A percentile compares a stretch with the other conserved stretches of the same genome.
Evolutionary conservation across 2,797 vertebrate genomes (phyloP).

Genomic region (Nasua narica): DNA sequence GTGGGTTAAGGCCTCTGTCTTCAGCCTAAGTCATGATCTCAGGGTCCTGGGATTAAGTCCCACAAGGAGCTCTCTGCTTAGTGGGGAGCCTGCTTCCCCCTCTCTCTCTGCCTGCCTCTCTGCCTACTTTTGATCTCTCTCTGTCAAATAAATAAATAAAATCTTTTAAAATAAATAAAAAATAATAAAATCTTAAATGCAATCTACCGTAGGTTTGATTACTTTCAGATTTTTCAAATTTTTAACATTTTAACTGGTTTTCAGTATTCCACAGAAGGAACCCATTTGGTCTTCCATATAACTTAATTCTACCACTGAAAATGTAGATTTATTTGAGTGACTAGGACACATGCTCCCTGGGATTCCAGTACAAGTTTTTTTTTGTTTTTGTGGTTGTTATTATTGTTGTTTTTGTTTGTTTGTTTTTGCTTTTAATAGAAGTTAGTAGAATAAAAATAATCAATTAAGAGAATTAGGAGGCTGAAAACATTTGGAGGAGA

Average conservation of each 20-base stretch:
- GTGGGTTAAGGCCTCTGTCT: too few species aligned
- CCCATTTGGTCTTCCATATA: background rate
- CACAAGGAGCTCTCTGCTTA: too few species aligned
- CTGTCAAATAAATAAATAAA: too few species aligned
- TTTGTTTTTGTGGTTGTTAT: background rate
- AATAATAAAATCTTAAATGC: background rate
- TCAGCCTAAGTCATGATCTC: too few species aligned
- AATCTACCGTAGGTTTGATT: background rate
- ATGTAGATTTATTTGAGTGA: background rate
- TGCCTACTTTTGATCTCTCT: too few species aligned
- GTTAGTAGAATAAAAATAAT: background rate
- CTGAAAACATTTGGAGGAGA: background rate
- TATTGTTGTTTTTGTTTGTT: background rate
- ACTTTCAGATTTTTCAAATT: background rate
- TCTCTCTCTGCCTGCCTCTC: too few species aligned
- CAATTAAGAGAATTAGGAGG: background rate
- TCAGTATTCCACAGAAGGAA: background rate
- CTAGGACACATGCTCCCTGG: background rate
- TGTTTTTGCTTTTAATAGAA: background rate
- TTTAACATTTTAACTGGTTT: slow-evolving; percentile 20
- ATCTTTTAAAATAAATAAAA: too few species aligned
- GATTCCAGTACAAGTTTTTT: background rate
- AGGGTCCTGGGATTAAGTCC: too few species aligned
- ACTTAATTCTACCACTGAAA: background rate
- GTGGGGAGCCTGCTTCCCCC: too few species aligned